These are phyloP conservation scores for Harpegnathos saltator DNA, from an alignment of 1,140 invertebrate species.

Conservation along the genomic window DNA sequence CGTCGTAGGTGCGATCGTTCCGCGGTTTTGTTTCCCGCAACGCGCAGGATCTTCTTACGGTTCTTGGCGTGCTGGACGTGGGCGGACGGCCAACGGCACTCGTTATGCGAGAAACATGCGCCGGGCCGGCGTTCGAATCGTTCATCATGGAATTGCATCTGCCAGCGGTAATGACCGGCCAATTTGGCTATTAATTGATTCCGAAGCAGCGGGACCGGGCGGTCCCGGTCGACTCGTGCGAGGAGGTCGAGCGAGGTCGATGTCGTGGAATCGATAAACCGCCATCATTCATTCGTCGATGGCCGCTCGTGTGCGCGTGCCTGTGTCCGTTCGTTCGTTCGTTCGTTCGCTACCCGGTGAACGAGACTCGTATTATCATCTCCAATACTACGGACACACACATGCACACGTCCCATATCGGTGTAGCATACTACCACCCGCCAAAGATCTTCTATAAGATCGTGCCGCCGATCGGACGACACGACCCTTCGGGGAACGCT, in stretches of 20 bases:
- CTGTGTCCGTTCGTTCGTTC: not conserved
- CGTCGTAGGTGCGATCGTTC: constrained; percentile 29
- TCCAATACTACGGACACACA: not conserved
- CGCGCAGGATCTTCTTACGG: constrained; percentile 42
- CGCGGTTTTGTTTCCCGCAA: constrained; percentile 30
- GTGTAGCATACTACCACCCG: not conserved
- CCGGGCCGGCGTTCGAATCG: constrained; percentile 34
- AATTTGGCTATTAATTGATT: constrained; percentile 78
- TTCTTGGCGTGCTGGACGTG: constrained; percentile 42
- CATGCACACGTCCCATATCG: not conserved
- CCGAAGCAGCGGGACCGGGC: constrained; percentile 26
- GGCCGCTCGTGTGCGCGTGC: constrained; percentile 10
- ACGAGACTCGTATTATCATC: constrained; percentile 14
- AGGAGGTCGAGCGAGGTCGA: constrained; percentile 55
- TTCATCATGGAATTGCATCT: constrained; percentile 66
- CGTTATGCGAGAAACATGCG: constrained; percentile 65
- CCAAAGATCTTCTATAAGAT: constrained; percentile 47
- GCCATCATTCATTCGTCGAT: constrained; percentile 62
- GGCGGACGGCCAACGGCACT: constrained; percentile 68
- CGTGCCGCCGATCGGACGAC: constrained; percentile 53
- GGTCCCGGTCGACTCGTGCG: constrained; percentile 25
- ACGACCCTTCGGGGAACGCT: constrained; percentile 43
- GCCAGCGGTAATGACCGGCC: constrained; percentile 71
- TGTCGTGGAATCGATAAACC: constrained; percentile 48
- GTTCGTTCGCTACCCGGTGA: constrained; percentile 3